These are phyloP conservation scores for Falco punctatus DNA, from an alignment of 2,113 vertebrate species.

Conservation along the genomic window DNA sequence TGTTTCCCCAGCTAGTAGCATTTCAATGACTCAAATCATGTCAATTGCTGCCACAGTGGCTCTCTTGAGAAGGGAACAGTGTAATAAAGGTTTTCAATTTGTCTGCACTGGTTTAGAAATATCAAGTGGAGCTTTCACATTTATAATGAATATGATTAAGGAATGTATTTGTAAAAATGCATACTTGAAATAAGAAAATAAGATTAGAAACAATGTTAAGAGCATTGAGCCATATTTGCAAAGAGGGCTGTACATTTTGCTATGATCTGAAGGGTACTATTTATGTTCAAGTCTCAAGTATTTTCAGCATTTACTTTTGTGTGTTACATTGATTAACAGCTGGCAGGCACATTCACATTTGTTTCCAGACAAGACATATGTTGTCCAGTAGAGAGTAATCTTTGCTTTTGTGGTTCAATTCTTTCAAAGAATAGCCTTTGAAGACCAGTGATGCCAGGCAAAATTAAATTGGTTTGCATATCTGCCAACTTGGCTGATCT, in stretches of 20 bases:
- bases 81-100: slow-evolving; percentile 61
- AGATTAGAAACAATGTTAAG: background rate
- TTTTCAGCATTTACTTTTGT: background rate
- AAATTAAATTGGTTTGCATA: slow-evolving; percentile 27
- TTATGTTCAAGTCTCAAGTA: background rate
- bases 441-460: background rate
- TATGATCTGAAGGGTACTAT: background rate
- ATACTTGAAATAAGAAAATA: slow-evolving; percentile 41
- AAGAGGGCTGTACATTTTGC: background rate
- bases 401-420: slow-evolving; percentile 42
- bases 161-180: slow-evolving; percentile 17
- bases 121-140: slow-evolving; percentile 43
- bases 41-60: background rate
- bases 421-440: slow-evolving; percentile 45
- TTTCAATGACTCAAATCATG: slow-evolving; percentile 45
- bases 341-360: background rate
- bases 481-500: slow-evolving; percentile 30
- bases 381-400: slow-evolving; percentile 7
- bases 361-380: slow-evolving; percentile 24
- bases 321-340: slow-evolving; percentile 7
- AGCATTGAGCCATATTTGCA: background rate
- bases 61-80: slow-evolving; percentile 38
- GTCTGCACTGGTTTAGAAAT: slow-evolving; percentile 38
- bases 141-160: slow-evolving; percentile 55
- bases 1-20: background rate